Base-by-base conservation (phyloP, 1,140 invertebrate genomes). In the Tyrophagus putrescentiae region DNA sequence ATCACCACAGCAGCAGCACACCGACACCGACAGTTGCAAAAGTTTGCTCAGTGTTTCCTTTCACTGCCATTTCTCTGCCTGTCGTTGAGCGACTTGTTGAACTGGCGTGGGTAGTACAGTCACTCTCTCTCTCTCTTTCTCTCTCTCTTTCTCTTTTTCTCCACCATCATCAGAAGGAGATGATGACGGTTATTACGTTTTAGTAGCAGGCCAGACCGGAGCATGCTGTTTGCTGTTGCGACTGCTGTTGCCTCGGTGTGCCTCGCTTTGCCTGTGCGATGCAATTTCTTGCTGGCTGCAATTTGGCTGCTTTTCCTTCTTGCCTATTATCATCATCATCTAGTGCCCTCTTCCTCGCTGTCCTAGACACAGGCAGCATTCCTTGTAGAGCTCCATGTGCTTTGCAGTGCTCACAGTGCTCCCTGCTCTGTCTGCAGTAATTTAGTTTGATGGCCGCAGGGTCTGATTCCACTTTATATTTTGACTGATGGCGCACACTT, bases 401-500 rank as follows among this genome's bases (percentile, higher is more conserved):
- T 21, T 48, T 7, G 45, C 18, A 7, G 7, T 29, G 31, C 18
- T 48, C 45, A 6, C 18, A 7, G 21, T 25, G 18, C 7, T 29
- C 7, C 18, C 31, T 29, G 45, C 18, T 9, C 7, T 13, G 7
- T 7, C 7, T 13, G 6, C 31, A 7, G 45, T 48, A 48, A 48
- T 48, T 48, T 48, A 7, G 45, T 48, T 48, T 48, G 45, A 48
- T 48, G 45, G 45, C 45, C 45, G 7, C 21, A 48, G 45, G 45
- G 45, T 48, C 45, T 48, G 7, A 48, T 48, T 48, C 45, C 45
- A 48, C 21, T 7, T 7, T 21, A 48, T 7, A 48, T 21, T 48
- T 48, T 48, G 45, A 48, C 45, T 48, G 45, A 48, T 48, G 45
- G n/a, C n/a, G n/a, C n/a, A n/a, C n/a, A n/a, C n/a, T n/a, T 18